Evolutionary conservation across 37 sponge, comb jelly and placozoan species (phyloP).

Genomic region (Beroe ovata): DNA sequence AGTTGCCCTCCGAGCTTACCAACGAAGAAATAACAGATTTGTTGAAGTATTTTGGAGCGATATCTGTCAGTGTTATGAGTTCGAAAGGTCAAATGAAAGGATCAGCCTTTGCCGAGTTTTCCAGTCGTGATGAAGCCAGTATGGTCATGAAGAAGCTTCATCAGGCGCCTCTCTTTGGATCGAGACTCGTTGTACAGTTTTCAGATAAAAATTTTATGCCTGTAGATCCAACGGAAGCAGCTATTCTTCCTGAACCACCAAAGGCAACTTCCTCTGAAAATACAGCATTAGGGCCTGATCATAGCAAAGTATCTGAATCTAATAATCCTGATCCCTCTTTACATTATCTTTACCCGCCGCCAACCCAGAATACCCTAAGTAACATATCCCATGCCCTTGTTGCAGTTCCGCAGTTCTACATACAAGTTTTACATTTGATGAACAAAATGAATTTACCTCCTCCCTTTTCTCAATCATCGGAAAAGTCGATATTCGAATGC

Average conservation of each 20-base stretch:
- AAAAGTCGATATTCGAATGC: constrained; percentile 36
- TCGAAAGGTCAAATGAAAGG: constrained; percentile 36
- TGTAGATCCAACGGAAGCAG: constrained; percentile 3
- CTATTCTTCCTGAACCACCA: not conserved
- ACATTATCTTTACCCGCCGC: constrained; percentile 81
- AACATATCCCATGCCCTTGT: constrained; percentile 81
- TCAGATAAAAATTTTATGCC: constrained; percentile 69
- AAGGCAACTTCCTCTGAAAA: not conserved
- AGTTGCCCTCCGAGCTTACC: constrained; percentile 15
- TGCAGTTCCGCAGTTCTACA: constrained; percentile 79
- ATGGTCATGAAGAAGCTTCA: constrained; percentile 84
- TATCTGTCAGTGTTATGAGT: constrained; percentile 62
- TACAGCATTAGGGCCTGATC: not conserved
- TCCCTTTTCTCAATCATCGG: constrained; percentile 75
- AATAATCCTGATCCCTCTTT: constrained; percentile 53
- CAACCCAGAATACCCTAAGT: constrained; percentile 70
- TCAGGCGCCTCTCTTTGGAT: constrained; percentile 87
- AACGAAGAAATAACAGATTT: constrained; percentile 12
- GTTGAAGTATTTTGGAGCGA: constrained; percentile 50
- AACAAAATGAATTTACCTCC: constrained; percentile 92
- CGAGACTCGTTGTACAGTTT: constrained; percentile 81
- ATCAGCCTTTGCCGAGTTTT: constrained; percentile 51
- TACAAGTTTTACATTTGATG: constrained; percentile 88
- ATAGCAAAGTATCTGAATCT: not conserved
- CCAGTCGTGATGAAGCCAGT: constrained; percentile 17